phyloP scores from a whole-genome alignment of 53 echinoderm and acorn worm genomes.

The Hippasteria phrygiana region DNA sequence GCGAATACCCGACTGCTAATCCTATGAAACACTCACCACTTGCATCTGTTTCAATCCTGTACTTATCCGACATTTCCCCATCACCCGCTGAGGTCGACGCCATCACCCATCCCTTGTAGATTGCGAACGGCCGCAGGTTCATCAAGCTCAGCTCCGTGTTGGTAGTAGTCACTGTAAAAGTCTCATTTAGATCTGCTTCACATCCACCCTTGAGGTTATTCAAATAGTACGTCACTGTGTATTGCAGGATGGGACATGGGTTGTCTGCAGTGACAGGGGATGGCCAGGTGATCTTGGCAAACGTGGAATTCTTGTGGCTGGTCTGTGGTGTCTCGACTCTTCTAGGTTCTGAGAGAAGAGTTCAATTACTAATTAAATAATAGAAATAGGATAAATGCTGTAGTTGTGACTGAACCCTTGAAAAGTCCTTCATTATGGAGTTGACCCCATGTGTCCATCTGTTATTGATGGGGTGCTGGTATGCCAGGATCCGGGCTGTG shows the following conservation, averaged over 20 bases:
- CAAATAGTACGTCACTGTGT: slow-evolving; percentile 13
- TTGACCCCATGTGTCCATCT: no score
- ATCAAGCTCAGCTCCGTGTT: neutral
- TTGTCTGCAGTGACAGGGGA: slow-evolving; percentile 16
- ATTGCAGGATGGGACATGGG: slow-evolving; percentile 28
- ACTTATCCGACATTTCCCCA: slow-evolving; percentile 8
- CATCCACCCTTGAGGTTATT: neutral
- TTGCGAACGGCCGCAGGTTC: slow-evolving; percentile 1
- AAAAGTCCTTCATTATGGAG: no score
- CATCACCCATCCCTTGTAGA: slow-evolving; percentile 23
- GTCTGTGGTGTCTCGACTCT: neutral
- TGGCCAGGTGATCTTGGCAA: neutral
- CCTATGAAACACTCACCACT: slow-evolving; percentile 2
- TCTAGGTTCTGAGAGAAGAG: slow-evolving; percentile 21
- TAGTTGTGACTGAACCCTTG: no score
- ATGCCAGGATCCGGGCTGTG: no score
- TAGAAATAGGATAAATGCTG: neutral
- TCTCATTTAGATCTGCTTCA: neutral
- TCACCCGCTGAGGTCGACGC: slow-evolving; percentile 24
- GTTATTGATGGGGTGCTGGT: no score
- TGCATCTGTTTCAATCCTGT: neutral
- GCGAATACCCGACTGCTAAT: no score
- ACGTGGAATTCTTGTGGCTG: neutral
- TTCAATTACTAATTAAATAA: neutral
- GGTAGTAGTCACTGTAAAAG: slow-evolving; percentile 20